Evolutionary conservation across 1,140 invertebrate species (phyloP).

Genomic region (Gerris buenoi): DNA sequence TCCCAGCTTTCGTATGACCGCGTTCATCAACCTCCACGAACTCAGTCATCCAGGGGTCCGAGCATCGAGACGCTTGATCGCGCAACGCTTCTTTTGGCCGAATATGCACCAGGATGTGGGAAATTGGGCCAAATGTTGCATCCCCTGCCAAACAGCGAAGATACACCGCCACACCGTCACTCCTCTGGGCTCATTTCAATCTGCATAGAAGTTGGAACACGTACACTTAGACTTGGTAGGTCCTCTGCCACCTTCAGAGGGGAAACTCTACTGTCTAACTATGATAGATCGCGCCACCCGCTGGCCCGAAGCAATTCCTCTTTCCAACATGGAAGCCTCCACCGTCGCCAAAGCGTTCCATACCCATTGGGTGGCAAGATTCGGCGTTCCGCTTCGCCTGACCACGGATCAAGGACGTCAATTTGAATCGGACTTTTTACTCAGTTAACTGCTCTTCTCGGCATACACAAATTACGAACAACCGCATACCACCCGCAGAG

Average conservation of each 20-base stretch:
- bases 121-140: conserved; percentile 22
- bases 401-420: conserved; percentile 20
- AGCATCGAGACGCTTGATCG: too few species aligned
- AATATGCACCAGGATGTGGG: conserved; percentile 25
- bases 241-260: conserved; percentile 19
- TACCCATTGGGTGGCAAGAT: conserved; percentile 22
- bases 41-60: too few species aligned
- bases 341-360: conserved; percentile 16
- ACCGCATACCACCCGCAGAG: conserved; percentile 23
- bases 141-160: conserved; percentile 22
- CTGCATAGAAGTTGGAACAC: conserved; percentile 19
- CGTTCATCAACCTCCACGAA: too few species aligned
- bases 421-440: conserved; percentile 14
- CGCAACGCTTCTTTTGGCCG: conserved; percentile 8
- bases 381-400: conserved; percentile 19
- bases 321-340: too few species aligned
- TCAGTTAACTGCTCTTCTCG: background rate
- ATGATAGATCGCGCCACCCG: too few species aligned
- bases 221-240: conserved; percentile 24
- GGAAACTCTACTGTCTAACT: conserved; percentile 24
- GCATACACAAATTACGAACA: conserved; percentile 3
- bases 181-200: conserved; percentile 20
- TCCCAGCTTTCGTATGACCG: too few species aligned
- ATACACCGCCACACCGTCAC: conserved; percentile 18
- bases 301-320: too few species aligned